Conservation (phyloP, 2,797 vertebrate species). For the Enteromius unitaeniatus region DNA sequence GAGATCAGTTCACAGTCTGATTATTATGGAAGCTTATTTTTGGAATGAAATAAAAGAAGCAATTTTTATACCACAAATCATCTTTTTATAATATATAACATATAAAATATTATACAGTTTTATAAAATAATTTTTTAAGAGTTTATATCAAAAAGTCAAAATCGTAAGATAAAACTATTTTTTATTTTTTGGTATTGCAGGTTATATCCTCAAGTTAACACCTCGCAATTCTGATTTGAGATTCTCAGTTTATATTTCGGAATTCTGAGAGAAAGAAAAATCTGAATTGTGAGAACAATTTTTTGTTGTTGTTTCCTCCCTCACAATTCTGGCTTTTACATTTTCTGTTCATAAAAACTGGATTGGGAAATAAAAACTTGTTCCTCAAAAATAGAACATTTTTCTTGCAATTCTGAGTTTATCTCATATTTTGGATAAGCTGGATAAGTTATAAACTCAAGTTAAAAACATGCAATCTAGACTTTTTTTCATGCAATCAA, state of each 20-base stretch:
- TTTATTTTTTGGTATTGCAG: too few relatives aligned
- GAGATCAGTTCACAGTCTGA: conserved; percentile 48
- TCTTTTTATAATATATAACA: too few relatives aligned
- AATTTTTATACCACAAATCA: background rate
- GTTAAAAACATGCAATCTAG: background rate
- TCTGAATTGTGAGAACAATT: background rate
- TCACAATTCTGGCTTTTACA: background rate
- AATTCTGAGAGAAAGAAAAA: background rate
- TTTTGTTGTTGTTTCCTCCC: too few relatives aligned
- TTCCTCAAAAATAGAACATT: background rate
- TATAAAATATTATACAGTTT: too few relatives aligned
- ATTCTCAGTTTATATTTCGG: too few relatives aligned
- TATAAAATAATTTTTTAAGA: too few relatives aligned
- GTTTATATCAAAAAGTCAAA: background rate
- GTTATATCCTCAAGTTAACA: too few relatives aligned
- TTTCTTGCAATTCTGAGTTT: background rate
- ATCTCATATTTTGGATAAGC: background rate
- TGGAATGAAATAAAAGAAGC: background rate
- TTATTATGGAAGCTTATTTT: background rate
- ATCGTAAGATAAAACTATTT: background rate
- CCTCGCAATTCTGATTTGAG: too few relatives aligned
- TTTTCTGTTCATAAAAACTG: background rate
- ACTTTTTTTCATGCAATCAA: background rate
- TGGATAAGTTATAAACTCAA: background rate
- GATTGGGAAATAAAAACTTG: background rate